Conservation (phyloP, 1,140 invertebrate species). For the Plutomurus gul region DNA sequence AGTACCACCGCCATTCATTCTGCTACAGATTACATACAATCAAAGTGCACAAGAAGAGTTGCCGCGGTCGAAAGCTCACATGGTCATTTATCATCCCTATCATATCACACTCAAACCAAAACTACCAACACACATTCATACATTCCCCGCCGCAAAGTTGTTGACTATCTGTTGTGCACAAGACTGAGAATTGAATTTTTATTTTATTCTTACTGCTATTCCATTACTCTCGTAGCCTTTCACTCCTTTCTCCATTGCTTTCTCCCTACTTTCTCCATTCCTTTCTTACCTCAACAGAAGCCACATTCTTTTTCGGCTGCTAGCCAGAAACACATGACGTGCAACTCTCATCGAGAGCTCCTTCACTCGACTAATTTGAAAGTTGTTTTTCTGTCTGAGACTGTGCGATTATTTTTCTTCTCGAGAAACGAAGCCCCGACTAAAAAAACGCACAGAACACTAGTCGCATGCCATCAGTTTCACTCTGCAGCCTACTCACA, state of each 20-base stretch:
- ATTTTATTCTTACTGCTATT: conserved; percentile 11
- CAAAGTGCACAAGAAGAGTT: not conserved
- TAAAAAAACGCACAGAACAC: not conserved
- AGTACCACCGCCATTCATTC: too few relatives aligned
- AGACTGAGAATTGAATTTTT: not conserved
- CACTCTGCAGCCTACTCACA: too few relatives aligned
- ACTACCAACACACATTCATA: not conserved
- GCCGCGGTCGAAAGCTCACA: not conserved
- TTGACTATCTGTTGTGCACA: not conserved
- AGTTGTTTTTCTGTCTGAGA: not conserved
- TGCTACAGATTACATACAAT: too few relatives aligned
- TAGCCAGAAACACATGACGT: conserved; percentile 18
- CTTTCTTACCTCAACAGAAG: not conserved
- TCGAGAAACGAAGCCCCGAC: not conserved
- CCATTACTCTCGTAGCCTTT: not conserved
- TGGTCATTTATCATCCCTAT: conserved; percentile 15
- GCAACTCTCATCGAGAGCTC: not conserved
- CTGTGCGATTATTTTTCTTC: not conserved
- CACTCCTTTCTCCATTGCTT: not conserved
- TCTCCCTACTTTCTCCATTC: not conserved
- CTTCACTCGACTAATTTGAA: not conserved
- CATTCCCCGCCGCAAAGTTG: not conserved
- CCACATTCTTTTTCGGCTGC: not conserved
- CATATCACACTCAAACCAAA: conserved; percentile 26
- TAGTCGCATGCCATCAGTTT: not conserved